These are phyloP conservation scores for Phylloscopus whistleri DNA, from an alignment of 2,113 vertebrate genomes.

Conservation along the genomic window DNA sequence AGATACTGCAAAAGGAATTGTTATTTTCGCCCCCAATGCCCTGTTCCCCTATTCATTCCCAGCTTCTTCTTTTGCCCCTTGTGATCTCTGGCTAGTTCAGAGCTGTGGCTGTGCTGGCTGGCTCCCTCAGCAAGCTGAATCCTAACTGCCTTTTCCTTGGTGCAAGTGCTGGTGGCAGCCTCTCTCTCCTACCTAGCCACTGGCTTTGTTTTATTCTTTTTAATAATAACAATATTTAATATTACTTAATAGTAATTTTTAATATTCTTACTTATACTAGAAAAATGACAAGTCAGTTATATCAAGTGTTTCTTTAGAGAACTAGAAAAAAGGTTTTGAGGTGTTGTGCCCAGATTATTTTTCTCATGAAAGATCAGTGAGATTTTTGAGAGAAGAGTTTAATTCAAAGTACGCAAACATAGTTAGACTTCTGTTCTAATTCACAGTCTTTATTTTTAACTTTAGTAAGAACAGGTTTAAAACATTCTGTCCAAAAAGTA, in stretches of 20 bases:
- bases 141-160: background rate
- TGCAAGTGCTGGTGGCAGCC: background rate
- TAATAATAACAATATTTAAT: background rate
- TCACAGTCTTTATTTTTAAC: conserved; percentile 2
- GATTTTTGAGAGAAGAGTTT: background rate
- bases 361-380: background rate
- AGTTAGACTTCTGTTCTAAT: background rate
- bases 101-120: background rate
- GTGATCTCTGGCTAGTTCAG: background rate
- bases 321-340: background rate
- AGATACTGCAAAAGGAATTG: background rate
- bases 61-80: background rate
- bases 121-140: background rate
- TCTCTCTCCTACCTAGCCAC: background rate
- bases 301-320: background rate
- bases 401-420: background rate
- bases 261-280: background rate
- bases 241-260: background rate
- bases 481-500: background rate
- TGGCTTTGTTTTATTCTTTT: background rate
- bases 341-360: background rate
- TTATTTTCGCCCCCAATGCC: background rate
- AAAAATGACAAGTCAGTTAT: background rate
- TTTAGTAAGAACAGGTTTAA: background rate
- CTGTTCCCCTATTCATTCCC: background rate